These are phyloP conservation scores for Scaptomyza graminum DNA, from an alignment of 1,140 invertebrate species.

Conservation along the genomic window DNA sequence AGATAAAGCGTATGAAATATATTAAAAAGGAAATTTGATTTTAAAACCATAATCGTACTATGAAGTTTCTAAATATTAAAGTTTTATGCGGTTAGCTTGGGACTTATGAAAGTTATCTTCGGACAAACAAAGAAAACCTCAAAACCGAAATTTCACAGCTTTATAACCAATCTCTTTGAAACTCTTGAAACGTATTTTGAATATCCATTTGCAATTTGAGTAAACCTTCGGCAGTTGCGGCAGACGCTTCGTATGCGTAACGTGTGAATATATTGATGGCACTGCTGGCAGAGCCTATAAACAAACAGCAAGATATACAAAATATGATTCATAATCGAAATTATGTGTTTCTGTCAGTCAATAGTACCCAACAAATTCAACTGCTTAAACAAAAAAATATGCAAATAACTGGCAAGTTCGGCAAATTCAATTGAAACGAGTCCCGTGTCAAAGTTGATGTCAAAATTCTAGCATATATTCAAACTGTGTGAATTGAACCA, in stretches of 20 bases:
- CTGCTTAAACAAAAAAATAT: background rate
- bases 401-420: background rate
- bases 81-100: no score
- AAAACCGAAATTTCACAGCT: background rate
- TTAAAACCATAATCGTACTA: no score
- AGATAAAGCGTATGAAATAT: no score
- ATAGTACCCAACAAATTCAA: background rate
- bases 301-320: background rate
- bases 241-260: constrained; percentile 33
- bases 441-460: background rate
- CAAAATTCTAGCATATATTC: background rate
- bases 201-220: background rate
- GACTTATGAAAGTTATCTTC: no score
- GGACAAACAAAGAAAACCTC: no score
- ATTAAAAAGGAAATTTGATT: no score
- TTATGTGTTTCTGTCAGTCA: background rate
- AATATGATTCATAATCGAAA: background rate
- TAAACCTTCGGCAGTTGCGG: background rate
- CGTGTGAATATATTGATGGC: constrained; percentile 1
- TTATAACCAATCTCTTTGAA: background rate
- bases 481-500: background rate
- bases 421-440: background rate
- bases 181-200: background rate
- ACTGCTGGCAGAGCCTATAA: background rate
- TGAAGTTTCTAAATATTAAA: no score